Base-by-base conservation (phyloP, 1,140 invertebrate species). In the Tigriopus japonicus region DNA sequence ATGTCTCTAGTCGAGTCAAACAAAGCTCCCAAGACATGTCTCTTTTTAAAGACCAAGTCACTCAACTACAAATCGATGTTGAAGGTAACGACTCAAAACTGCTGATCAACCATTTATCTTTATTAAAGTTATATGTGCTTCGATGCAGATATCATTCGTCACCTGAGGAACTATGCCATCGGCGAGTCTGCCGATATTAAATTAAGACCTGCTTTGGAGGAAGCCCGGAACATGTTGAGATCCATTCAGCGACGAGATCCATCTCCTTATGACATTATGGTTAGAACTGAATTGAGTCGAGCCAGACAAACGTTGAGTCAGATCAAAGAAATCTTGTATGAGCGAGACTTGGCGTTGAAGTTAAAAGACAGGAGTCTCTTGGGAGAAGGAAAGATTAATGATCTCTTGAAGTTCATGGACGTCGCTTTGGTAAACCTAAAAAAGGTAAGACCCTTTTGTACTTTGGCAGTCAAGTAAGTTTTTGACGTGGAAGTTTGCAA, bases 111-210 rank as follows among this genome's bases (percentile, higher is more conserved):
- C 28, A 35, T 9, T 35, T 9, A 35, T 35, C 28, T 9, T 35
- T 35, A 35, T 17, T n/a, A 43, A 63, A 23, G 45, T 63, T 21
- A 62, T 62, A 43, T 60, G 64, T 65, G 23, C 56, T 59, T 62
- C 12, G 6, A 13, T 42, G 13, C 59, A 70, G 68, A 69, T 41
- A 64, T 67, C 19, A 61, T 70, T 12, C 64, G 65, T 6, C 63
- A 68, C 53, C 62, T 70, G 42, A 65, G 65, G 42, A 68, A 68
- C 51, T 70, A 70, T 60, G 67, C 67, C 7, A 67, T 68, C 51
- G 67, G 65, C 1, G 69, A 68, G 54, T 35, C 28, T 9, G 28
- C 28, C 28, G 28, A 35, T 35, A 35, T 35, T 9, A 35, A 35
- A 35, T 35, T 35, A 9, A 35, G 28, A 9, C 28, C 28, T 9